Conservation (phyloP, 1,140 invertebrate species). For the Hermetia illucens region DNA sequence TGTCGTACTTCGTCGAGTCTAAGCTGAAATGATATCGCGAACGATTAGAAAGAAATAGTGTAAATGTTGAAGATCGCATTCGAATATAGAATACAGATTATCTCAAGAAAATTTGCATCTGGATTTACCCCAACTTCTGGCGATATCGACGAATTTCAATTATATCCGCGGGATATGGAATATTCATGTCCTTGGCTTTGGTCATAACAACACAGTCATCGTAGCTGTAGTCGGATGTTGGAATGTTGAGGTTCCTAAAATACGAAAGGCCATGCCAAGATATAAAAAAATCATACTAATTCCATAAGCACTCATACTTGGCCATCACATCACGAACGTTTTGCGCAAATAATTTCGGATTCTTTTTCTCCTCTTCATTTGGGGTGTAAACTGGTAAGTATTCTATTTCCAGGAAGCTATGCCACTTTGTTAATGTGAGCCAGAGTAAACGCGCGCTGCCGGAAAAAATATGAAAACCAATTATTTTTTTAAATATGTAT, state of each 20-base stretch:
- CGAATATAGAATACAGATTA: no score
- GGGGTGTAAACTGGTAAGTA: slow-evolving; percentile 87
- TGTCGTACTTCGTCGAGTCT: no score
- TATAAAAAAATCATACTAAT: neutral
- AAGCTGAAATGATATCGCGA: no score
- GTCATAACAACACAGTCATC: slow-evolving; percentile 80
- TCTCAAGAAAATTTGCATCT: no score
- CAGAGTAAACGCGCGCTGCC: slow-evolving; percentile 68
- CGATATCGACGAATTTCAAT: slow-evolving; percentile 66
- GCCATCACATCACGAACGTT: slow-evolving; percentile 88
- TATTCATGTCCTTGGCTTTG: slow-evolving; percentile 62
- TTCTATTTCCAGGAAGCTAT: slow-evolving; percentile 84
- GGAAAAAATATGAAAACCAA: neutral
- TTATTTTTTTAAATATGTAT: neutral
- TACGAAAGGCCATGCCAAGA: slow-evolving; percentile 3
- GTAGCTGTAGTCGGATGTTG: slow-evolving; percentile 82
- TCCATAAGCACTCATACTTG: slow-evolving; percentile 45
- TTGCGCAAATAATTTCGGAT: slow-evolving; percentile 79
- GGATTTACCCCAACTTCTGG: slow-evolving; percentile 52
- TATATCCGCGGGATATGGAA: slow-evolving; percentile 56
- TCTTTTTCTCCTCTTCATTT: slow-evolving; percentile 67
- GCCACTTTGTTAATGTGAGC: slow-evolving; percentile 81
- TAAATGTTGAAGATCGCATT: no score
- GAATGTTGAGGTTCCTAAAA: slow-evolving; percentile 60
- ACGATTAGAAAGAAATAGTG: no score